phyloP scores from a whole-genome alignment of 2,113 vertebrate species.

The Mesitornis unicolor region DNA sequence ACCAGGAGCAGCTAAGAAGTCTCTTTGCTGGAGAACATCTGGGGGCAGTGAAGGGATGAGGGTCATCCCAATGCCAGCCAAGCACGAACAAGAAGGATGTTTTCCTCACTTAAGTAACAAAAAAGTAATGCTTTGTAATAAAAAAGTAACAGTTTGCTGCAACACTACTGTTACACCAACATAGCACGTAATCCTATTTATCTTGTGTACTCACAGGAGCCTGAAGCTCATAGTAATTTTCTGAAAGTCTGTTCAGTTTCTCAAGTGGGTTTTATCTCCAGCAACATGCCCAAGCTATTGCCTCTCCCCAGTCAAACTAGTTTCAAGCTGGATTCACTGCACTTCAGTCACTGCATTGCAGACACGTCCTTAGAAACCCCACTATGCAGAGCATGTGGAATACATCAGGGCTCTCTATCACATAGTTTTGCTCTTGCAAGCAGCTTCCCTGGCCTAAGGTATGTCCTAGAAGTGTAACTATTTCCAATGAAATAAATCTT shows the following conservation, averaged over 20 bases:
- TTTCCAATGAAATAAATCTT: background rate
- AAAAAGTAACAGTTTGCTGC: background rate
- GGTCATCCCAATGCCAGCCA: background rate
- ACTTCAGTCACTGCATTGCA: background rate
- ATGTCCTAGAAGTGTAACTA: background rate
- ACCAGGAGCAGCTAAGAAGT: background rate
- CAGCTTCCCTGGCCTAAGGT: background rate
- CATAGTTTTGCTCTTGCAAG: background rate
- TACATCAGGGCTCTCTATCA: background rate
- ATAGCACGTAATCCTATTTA: background rate
- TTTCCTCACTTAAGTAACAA: no score
- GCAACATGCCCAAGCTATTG: background rate
- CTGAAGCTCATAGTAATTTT: background rate
- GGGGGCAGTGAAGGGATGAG: accelerated
- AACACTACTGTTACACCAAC: background rate
- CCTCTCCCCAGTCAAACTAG: background rate
- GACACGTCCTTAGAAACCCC: background rate
- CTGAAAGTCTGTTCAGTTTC: background rate
- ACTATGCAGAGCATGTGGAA: background rate
- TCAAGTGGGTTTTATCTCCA: background rate
- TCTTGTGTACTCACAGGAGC: background rate
- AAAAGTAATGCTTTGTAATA: no score
- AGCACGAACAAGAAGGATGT: accelerated
- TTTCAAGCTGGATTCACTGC: background rate
- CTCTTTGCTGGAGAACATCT: background rate